These are phyloP conservation scores for Thumatha senex DNA, from an alignment of 2,888 invertebrate genomes.

Conservation along the genomic window DNA sequence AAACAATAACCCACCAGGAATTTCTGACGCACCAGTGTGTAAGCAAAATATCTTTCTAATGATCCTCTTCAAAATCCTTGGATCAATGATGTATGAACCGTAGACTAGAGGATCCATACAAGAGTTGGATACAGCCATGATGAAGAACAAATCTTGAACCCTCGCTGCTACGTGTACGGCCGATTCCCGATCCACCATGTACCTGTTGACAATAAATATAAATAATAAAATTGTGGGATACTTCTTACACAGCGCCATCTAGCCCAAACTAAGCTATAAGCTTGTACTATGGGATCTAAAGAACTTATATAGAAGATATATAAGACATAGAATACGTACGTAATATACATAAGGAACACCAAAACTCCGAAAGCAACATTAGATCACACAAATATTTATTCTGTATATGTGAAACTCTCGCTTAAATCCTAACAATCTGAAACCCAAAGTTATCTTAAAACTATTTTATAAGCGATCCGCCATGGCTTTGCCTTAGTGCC, in stretches of 20 bases:
- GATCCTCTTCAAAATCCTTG: conserved; percentile 55
- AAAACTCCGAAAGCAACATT: too few species aligned
- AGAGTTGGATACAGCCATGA: conserved; percentile 92
- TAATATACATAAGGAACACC: too few species aligned
- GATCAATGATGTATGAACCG: conserved; percentile 87
- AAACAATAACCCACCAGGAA: conserved; percentile 46
- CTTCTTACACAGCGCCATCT: too few species aligned
- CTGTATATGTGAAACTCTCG: too few species aligned
- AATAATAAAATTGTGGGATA: too few species aligned
- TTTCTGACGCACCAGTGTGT: conserved; percentile 46
- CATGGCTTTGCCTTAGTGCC: too few species aligned
- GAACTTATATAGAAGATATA: not conserved
- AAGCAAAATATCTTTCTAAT: conserved; percentile 62
- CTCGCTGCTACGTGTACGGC: conserved; percentile 85
- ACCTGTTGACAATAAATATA: conserved; percentile 75
- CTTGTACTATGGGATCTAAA: not conserved
- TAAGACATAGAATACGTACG: too few species aligned
- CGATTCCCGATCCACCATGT: conserved; percentile 87
- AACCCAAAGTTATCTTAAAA: too few species aligned
- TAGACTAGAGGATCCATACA: conserved; percentile 92
- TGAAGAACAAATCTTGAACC: conserved; percentile 88
- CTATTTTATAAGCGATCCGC: too few species aligned
- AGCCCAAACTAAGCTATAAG: too few species aligned
- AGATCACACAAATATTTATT: too few species aligned
- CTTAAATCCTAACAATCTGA: too few species aligned